These are phyloP conservation scores for Cryptus armator DNA, from an alignment of 2,888 invertebrate species.

Conservation along the genomic window DNA sequence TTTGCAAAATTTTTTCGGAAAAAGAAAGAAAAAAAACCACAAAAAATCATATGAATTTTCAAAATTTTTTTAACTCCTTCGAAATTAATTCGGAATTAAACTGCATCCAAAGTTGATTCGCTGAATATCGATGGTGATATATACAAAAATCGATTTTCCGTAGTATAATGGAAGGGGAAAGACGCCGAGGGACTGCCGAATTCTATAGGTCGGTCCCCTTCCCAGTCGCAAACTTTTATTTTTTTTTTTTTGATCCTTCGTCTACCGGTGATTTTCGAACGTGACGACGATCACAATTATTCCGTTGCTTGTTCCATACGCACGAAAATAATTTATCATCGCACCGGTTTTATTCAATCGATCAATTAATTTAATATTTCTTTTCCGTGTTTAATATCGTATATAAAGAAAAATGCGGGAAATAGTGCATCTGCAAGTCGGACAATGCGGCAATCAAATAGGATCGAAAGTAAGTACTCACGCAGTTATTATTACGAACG, in stretches of 20 bases:
- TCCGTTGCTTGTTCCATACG: not conserved
- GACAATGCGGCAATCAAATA: slow-evolving; percentile 38
- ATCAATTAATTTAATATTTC: not conserved
- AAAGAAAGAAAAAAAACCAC: too few relatives aligned
- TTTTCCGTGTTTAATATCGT: not conserved
- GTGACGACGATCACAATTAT: not conserved
- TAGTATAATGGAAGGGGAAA: not conserved
- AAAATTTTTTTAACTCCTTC: too few relatives aligned
- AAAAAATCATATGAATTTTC: too few relatives aligned
- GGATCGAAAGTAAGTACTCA: slow-evolving; percentile 22
- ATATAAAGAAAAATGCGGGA: slow-evolving; percentile 1
- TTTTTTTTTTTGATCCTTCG: not conserved
- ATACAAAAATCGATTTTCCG: too few relatives aligned
- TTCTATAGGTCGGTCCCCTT: slow-evolving; percentile 2
- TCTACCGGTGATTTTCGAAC: not conserved
- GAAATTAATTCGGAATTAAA: too few relatives aligned
- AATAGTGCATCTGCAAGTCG: slow-evolving; percentile 19
- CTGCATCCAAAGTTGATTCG: not conserved
- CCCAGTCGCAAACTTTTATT: not conserved
- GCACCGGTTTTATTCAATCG: not conserved
- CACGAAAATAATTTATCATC: not conserved
- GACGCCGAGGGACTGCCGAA: not conserved
- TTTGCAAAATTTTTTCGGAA: too few relatives aligned
- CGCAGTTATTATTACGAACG: not conserved
- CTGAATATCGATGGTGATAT: not conserved